These are phyloP conservation scores for Ips typographus DNA, from an alignment of 1,140 invertebrate genomes.

Conservation along the genomic window DNA sequence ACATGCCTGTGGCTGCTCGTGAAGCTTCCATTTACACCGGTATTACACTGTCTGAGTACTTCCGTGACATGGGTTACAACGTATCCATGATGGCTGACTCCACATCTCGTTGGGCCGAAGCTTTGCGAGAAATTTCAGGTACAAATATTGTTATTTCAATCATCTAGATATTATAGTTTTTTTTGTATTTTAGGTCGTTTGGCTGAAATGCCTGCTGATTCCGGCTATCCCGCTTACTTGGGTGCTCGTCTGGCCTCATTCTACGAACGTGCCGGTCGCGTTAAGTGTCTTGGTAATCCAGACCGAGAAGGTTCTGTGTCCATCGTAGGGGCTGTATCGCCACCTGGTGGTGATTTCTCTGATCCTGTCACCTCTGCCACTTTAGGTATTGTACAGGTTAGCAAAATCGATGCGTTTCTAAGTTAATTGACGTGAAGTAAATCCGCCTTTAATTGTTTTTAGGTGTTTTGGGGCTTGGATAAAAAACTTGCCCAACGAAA, in stretches of 20 bases:
- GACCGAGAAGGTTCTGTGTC: conserved; percentile 97
- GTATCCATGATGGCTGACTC: conserved; percentile 99
- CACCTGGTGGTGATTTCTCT: conserved; percentile 99
- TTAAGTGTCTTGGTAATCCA: conserved; percentile 97
- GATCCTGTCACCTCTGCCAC: conserved; percentile 99
- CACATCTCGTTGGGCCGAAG: conserved; percentile 99
- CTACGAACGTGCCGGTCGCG: conserved; percentile 98
- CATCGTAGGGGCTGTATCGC: conserved; percentile 99
- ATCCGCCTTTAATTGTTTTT: conserved; percentile 56
- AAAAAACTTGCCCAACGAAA: conserved; percentile 99
- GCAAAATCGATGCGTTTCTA: not conserved
- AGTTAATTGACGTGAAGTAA: not conserved
- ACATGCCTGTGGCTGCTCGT: conserved; percentile 99
- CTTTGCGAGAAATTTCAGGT: conserved; percentile 96
- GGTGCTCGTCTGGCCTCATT: conserved; percentile 97
- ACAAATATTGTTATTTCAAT: conserved; percentile 1
- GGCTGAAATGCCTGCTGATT: conserved; percentile 99
- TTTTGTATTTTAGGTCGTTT: conserved; percentile 73
- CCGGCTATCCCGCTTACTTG: conserved; percentile 98
- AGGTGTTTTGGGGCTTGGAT: conserved; percentile 99
- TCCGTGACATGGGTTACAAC: conserved; percentile 99
- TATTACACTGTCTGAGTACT: conserved; percentile 98
- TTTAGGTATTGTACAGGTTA: conserved; percentile 55
- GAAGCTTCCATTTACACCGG: conserved; percentile 99
- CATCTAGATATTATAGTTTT: not conserved